Percentiles rank a stretch among this genome's conserved stretches.
Evolutionary conservation across 2,797 vertebrate species (phyloP).

Genomic region (Sus cebifrons): DNA sequence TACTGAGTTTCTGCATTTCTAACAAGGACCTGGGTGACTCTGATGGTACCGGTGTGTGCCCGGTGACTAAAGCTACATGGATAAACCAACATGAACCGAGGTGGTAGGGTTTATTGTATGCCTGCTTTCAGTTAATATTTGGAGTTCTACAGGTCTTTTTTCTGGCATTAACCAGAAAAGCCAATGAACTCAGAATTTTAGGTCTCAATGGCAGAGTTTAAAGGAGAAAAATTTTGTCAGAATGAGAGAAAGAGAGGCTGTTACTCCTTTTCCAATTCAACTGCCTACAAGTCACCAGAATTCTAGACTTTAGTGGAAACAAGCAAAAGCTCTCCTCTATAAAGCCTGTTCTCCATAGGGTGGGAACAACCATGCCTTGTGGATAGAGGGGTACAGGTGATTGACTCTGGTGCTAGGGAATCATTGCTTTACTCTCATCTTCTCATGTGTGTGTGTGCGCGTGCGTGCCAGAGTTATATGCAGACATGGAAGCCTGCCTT

Average conservation of each 20-base stretch:
- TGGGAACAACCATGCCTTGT: neutral
- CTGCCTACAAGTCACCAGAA: neutral
- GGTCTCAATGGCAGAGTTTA: neutral
- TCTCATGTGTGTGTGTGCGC: neutral
- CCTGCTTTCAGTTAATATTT: neutral
- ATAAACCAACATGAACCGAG: neutral
- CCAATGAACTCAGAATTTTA: neutral
- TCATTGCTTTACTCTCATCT: neutral
- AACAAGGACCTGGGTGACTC: neutral
- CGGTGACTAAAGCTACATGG: neutral
- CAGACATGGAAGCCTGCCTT: neutral
- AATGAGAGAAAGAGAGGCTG: neutral
- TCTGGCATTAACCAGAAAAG: neutral
- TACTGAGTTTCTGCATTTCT: neutral
- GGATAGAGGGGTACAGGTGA: neutral
- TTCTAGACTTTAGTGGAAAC: neutral
- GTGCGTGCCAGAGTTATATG: neutral
- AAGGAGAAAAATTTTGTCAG: neutral
- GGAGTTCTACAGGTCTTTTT: neutral
- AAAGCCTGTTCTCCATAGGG: neutral
- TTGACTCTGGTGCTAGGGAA: neutral
- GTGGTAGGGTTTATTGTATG: neutral
- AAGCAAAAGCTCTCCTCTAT: neutral
- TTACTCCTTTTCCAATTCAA: neutral
- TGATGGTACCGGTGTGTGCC: neutral